Conservation (phyloP, 2,113 vertebrate species). For the Nerophis ophidion region DNA sequence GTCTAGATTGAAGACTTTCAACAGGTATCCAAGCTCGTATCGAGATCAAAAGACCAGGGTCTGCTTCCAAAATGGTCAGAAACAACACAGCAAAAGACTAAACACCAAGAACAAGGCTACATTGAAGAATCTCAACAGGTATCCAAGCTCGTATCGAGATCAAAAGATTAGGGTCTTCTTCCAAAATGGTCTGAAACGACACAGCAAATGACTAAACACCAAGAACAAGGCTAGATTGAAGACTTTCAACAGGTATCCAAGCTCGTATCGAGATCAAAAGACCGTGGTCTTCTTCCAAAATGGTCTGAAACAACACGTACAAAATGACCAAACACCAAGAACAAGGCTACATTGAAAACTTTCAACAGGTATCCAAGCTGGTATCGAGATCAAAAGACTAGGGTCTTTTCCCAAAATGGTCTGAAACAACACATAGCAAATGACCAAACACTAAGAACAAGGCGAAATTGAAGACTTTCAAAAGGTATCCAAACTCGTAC, state of each 20-base stretch:
- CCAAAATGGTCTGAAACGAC: constrained; percentile 19
- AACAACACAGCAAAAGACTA: constrained; percentile 9
- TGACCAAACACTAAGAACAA: constrained; percentile 7
- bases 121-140: not conserved
- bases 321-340: no score
- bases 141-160: not conserved
- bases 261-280: not conserved
- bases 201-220: not conserved
- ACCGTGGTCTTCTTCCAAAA: not conserved
- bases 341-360: no score
- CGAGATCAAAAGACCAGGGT: no score
- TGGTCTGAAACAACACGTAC: constrained; percentile 23
- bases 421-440: constrained; percentile 24
- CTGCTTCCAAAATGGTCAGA: no score
- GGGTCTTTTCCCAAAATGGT: constrained; percentile 6
- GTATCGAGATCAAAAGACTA: not conserved
- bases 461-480: not conserved
- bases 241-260: not conserved
- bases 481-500: not conserved
- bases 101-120: not conserved
- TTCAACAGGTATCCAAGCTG: no score
- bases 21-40: no score
- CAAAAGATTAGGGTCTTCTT: not conserved
- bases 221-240: not conserved
- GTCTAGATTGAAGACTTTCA: no score